Evolutionary conservation across 2,113 vertebrate genomes (phyloP), one percentile per base, ranked within the genome.

Genomic region (Lycocorax pyrrhopterus): DNA sequence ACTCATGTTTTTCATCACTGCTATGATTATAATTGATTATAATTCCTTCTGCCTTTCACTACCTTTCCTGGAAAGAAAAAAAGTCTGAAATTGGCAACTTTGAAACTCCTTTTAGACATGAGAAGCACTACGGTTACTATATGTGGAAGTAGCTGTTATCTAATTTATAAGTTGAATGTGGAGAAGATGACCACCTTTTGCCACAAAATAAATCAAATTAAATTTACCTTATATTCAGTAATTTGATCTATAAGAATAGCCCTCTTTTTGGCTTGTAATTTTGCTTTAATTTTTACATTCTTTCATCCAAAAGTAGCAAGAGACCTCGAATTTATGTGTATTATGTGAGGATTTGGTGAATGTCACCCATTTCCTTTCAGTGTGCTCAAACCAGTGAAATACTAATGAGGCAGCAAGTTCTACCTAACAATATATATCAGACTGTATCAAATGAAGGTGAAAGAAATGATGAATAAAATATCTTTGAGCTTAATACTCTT

Each of bases 381-480:
- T n/a, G 27, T 89, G 37, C n/a, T 80, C 46, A 84, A 84, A 79
- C 51, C 39, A 46, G 51, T 79, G 84, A 93, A 94, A 94, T 95
- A 83, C 71, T 94, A 92, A 96, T 91, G 85, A 97, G 71, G 76
- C 83, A 93, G 89, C 30, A 95, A 92, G 80, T 78, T 53, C 89
- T 72, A 89, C 16, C 41, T 78, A 69, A 64, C 37, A 66, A 47
- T 89, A 87, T 62, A 64, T 64, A 87, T 63, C 49, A 78, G 63
- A 56, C 23, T 74, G 29, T 58, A 95, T 72, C 67, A 83, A 91
- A 93, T 86, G 67, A 93, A 96, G 77, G 93, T 92, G 87, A 86
- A 92, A 84, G 69, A 88, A 85, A 94, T 75, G 3, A 88, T 69
- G 37, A 90, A 89, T 92, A 89, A 96, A 95, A 91, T 73, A 78